Base-by-base conservation (phyloP, 2,113 vertebrate species). In the Anarhynchus alexandrinus region DNA sequence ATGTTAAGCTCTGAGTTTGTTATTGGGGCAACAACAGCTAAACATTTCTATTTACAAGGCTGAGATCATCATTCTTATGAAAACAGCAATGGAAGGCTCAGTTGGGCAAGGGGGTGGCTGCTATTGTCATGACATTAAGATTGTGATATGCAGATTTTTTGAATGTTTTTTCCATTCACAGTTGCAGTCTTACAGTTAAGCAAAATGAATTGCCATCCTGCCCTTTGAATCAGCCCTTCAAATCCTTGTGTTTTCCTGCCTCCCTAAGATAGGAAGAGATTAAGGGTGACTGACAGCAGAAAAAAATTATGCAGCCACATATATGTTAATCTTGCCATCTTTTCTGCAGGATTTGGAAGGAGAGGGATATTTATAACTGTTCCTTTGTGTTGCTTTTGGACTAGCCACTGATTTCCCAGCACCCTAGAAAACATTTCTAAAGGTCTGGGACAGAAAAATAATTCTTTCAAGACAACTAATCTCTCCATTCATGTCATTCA, bases 261-360 rank as follows among this genome's bases (percentile, higher is more conserved):
- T 93, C 62, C 71, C 54, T 62, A 93, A 93, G 45, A 95, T 89
- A 96, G 93, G 93, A 95, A 93, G 66, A 96, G 93, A 96, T 94
- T 93, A 94, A 89, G 84, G 42, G 58, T 94, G 95, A 95, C 70
- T 97, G 91, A 94, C 84, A 91, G 94, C 74, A 91, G 73, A 69
- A 85, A 91, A 93, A 95, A 91, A 86, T 36, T 79, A 93, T 90
- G 73, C 94, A 76, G 88, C 52, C 80, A 71, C 95, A 89, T 96
- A 52, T 90, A 87, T 76, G 91, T 94, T 95, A 97, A 94, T 96
- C 91, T 96, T 88, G 66, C 78, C 93, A 93, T 92, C 89, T 95
- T 95, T 95, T 90, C 89, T 93, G 54, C n/a, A 4, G 19, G 91
- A 95, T 95, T 95, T 94, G 86, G 97, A 96, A 96, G 72, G 72